These are phyloP conservation scores for Thalpophila matura DNA, from an alignment of 2,888 invertebrate genomes.

Conservation along the genomic window DNA sequence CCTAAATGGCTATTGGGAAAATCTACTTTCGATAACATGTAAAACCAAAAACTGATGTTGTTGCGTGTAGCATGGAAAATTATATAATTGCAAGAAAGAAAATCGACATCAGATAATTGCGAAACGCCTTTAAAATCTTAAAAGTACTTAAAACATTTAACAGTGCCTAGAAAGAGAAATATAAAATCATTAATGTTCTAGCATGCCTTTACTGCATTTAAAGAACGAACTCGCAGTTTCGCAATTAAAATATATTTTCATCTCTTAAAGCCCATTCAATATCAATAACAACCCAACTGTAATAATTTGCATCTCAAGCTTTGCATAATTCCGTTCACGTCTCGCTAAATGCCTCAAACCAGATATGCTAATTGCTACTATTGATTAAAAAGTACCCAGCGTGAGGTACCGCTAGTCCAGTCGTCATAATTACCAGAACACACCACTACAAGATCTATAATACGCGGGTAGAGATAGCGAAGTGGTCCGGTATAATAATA, in stretches of 20 bases:
- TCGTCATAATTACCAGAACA: slow-evolving; percentile 83
- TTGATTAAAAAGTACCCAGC: slow-evolving; percentile 83
- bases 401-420: slow-evolving; percentile 84
- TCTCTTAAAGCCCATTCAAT: slow-evolving; percentile 32
- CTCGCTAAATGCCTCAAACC: slow-evolving; percentile 74
- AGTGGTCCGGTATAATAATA: slow-evolving; percentile 86
- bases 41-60: slow-evolving; percentile 9
- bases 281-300: slow-evolving; percentile 46
- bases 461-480: slow-evolving; percentile 80
- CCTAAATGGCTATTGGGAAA: slow-evolving; percentile 29
- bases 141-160: neutral
- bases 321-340: slow-evolving; percentile 68
- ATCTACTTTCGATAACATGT: slow-evolving; percentile 18
- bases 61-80: neutral
- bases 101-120: neutral
- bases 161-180: neutral
- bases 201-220: slow-evolving; percentile 1
- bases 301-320: slow-evolving; percentile 52
- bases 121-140: neutral
- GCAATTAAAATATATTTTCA: slow-evolving; percentile 30
- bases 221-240: slow-evolving; percentile 17
- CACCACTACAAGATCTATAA: slow-evolving; percentile 75
- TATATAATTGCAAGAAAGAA: neutral
- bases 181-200: slow-evolving; percentile 3
- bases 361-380: slow-evolving; percentile 83